phyloP scores from a whole-genome alignment of 1,140 invertebrate species.

The Magallana angulata region DNA sequence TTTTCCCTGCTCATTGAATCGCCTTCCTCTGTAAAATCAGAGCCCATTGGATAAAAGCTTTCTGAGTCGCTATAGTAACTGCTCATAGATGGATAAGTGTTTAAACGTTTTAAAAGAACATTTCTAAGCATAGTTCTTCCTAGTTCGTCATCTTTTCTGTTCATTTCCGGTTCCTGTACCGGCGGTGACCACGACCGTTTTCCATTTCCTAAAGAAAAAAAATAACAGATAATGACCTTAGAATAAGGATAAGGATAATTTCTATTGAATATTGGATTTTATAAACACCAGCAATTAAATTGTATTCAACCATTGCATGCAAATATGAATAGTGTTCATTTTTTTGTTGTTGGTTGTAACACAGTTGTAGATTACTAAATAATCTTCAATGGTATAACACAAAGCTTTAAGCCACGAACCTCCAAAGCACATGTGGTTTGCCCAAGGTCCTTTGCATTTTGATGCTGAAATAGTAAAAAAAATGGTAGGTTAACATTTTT shows the following conservation, averaged over 20 bases:
- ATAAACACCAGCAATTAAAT: no score
- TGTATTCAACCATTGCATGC: no score
- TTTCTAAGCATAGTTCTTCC: slow-evolving; percentile 11
- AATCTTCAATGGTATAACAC: no score
- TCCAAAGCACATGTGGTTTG: slow-evolving; percentile 23
- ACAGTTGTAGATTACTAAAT: no score
- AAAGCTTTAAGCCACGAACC: neutral
- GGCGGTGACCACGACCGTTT: slow-evolving; percentile 1
- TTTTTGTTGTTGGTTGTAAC: no score
- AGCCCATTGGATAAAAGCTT: slow-evolving; percentile 19
- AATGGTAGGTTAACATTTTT: neutral
- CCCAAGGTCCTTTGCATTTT: slow-evolving; percentile 26
- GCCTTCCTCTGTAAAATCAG: neutral
- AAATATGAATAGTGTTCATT: no score
- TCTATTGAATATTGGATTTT: no score
- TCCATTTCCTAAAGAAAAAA: neutral
- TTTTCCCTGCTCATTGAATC: neutral
- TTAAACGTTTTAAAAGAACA: slow-evolving; percentile 20
- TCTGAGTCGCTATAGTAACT: slow-evolving; percentile 12
- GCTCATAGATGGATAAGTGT: neutral
- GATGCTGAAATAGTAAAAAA: neutral
- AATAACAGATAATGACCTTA: no score
- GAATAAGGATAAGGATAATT: no score
- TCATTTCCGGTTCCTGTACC: neutral
- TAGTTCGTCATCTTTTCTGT: neutral